These are phyloP conservation scores for Conger conger DNA, from an alignment of 2,113 vertebrate species.

Conservation along the genomic window DNA sequence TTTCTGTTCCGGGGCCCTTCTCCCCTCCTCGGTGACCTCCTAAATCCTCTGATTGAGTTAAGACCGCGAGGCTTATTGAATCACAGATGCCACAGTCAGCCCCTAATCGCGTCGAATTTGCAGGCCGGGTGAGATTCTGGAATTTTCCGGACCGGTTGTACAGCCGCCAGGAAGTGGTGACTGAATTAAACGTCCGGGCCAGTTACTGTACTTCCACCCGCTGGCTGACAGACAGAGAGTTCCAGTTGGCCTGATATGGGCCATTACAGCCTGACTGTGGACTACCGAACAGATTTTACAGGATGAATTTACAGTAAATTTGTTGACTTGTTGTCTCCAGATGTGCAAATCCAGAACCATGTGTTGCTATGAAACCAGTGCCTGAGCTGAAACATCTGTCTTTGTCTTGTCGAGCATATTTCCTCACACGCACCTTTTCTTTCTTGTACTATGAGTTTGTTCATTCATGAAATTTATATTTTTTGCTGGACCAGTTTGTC, in stretches of 20 bases:
- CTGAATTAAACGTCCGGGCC: slow-evolving; percentile 19
- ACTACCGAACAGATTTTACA: not conserved
- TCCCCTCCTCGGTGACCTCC: slow-evolving; percentile 27
- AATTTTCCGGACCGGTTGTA: not conserved
- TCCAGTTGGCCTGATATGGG: not conserved
- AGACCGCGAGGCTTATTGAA: slow-evolving; percentile 41
- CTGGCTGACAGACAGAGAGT: not conserved
- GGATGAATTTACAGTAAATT: too few relatives aligned
- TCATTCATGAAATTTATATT: too few relatives aligned
- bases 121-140: not conserved
- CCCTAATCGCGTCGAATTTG: slow-evolving; percentile 37
- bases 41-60: slow-evolving; percentile 31
- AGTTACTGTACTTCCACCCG: not conserved
- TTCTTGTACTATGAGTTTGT: too few relatives aligned
- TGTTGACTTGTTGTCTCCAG: too few relatives aligned
- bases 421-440: too few relatives aligned
- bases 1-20: slow-evolving; percentile 16
- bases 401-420: too few relatives aligned
- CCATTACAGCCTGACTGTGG: slow-evolving; percentile 25
- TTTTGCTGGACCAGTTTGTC: too few relatives aligned
- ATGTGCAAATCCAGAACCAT: too few relatives aligned
- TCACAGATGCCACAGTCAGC: slow-evolving; percentile 26
- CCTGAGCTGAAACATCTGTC: too few relatives aligned
- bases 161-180: not conserved
- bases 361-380: too few relatives aligned